Evolutionary conservation across 2,888 invertebrate species (phyloP), one percentile per base, ranked within the genome.

Genomic region (Imbricaverruca yamaguchii): DNA sequence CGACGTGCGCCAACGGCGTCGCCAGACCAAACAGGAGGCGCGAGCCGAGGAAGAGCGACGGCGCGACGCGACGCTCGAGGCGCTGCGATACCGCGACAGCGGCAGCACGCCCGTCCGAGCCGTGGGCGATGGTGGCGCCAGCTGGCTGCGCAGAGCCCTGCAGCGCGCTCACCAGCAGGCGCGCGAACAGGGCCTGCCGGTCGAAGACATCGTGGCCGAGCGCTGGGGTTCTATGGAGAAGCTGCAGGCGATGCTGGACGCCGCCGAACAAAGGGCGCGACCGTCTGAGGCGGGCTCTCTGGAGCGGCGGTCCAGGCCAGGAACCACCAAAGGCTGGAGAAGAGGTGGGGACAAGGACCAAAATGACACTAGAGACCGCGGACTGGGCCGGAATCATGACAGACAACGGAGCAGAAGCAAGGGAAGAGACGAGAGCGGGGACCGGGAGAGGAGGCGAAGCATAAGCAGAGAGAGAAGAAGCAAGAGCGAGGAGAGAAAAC

Each of bases 181-280:
- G 0, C 84, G 85, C 80, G 89, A 89, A 80, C 89, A 90, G 84
- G 89, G 89, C 10, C 86, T 87, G 82, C 86, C 87, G 80, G 83
- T 91, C 74, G 90, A 90, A 84, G 90, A 90, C 81, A 87, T 91
- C 61, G 91, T 90, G 59, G 88, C 89, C 25, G 89, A 90, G 85
- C 86, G 91, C 86, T 91, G 90, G 89, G 91, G 91, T 18, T 90
- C 90, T 21, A 85, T 91, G 82, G 87, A 89, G 81, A 88, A 87
- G 80, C 87, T 91, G 80, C 85, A 89, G 83, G 84, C 86, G 1
- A 87, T 89, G 88, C 87, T 91, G 77, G 86, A 85, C 55, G 88
- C 89, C 83, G 90, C 90, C n/a, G 89, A 90, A 85, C 84, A 23
- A 12, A 57, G 53, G 69, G 25, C 13, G 53, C 25, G 39, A 12